Evolutionary conservation across 2,113 vertebrate species (phyloP), one percentile per base, ranked within the genome.

Genomic region (Phalacrocorax aristotelis): DNA sequence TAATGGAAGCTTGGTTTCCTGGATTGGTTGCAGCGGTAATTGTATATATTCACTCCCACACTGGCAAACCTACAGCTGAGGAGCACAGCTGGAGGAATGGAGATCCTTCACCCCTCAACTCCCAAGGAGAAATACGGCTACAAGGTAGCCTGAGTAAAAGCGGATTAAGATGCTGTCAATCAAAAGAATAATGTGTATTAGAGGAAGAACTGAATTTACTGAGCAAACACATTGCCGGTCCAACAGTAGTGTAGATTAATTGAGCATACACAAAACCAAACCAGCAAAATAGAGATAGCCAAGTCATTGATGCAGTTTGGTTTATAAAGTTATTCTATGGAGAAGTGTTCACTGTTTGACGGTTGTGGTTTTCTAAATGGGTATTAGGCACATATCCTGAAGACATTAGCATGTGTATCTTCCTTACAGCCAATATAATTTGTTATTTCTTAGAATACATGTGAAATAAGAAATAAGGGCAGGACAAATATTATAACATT

Each of bases 391-490:
- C 4, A n/a, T 66, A 40, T 1, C 2, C 10, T 83, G n/a, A 89
- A 44, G 20, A 44, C 2, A 49, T 52, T 44, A 36, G 5, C 1
- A 25, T 5, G 2, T 7, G 2, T 13, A 38, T 66, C 60, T 60
- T 46, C 23, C 17, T 76, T 22, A 23, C 8, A 66, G 27, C 2
- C 7, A 42, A 21, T 22, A 34, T 8, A 52, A 80, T 25, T 66
- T 34, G 5, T 40, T 89, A 32, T 68, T 79, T 71, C 32, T 27
- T 58, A 60, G 21, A 65, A 48, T 14, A 52, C 2, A 30, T 4
- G 5, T 25, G 51, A 81, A 81, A 51, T 23, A 2, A 42, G 3
- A 76, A 71, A 72, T n/a, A 42, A 0, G 0, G 2, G 8, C 21
- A 55, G 10, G 20, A 42, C 9, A 60, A 11, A 16, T 32, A 30